Conservation (phyloP, 2,113 vertebrate species). For the Myrmecobius fasciatus region DNA sequence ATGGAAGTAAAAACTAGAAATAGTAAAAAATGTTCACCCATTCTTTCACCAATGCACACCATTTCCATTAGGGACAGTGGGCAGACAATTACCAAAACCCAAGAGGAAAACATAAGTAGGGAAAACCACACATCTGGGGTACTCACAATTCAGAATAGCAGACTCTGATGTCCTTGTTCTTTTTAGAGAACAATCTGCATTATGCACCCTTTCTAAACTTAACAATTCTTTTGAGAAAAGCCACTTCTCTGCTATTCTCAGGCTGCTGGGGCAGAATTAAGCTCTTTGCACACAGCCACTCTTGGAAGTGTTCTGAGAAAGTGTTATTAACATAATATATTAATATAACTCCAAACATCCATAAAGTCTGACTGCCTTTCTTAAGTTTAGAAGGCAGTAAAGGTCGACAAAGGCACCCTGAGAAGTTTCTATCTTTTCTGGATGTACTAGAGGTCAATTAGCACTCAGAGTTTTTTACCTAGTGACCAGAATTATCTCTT, state of each 20-base stretch:
- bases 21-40: background rate
- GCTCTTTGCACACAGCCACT: background rate
- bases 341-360: background rate
- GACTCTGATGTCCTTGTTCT: background rate
- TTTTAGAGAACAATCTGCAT: background rate
- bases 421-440: background rate
- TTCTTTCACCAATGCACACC: background rate
- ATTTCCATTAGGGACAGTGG: background rate
- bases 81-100: background rate
- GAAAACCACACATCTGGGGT: background rate
- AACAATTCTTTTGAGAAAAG: background rate
- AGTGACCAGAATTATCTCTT: background rate
- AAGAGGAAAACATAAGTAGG: background rate
- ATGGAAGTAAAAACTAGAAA: background rate
- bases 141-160: background rate
- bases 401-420: background rate
- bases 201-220: background rate
- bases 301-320: background rate
- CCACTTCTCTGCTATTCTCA: background rate
- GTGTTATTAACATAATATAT: background rate
- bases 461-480: background rate
- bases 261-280: background rate
- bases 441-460: background rate
- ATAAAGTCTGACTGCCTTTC: background rate
- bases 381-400: background rate